Percentiles rank a stretch among this genome's conserved stretches.
Evolutionary conservation across 1,140 invertebrate species (phyloP).

Genomic region (Drosophila suzukii): DNA sequence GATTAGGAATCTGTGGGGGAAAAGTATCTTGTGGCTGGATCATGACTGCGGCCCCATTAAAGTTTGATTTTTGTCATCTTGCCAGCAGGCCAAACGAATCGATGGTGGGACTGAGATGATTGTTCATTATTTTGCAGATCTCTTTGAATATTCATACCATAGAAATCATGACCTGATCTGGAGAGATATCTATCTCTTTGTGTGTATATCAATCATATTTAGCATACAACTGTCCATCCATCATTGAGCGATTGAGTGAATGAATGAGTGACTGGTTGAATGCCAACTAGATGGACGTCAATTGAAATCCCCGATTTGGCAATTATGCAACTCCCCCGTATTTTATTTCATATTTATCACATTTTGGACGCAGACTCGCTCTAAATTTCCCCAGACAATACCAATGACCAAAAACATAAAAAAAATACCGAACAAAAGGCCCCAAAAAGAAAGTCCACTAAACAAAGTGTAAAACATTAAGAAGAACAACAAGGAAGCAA

Average conservation of each 20-base stretch:
- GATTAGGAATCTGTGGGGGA: no score
- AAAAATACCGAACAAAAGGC: constrained; percentile 1
- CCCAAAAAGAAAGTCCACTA: constrained; percentile 19
- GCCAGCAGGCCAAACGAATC: constrained; percentile 12
- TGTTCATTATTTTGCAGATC: constrained; percentile 17
- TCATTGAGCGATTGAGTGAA: constrained; percentile 29
- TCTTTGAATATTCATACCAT: background rate
- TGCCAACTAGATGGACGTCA: constrained; percentile 34
- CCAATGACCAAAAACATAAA: constrained; percentile 60
- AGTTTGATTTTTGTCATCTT: constrained; percentile 35
- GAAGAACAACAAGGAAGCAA: constrained; percentile 19
- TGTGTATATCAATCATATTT: constrained; percentile 72
- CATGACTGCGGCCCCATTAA: constrained; percentile 26
- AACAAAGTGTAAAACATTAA: constrained; percentile 66
- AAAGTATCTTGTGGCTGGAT: constrained; percentile 26
- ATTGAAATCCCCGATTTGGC: constrained; percentile 60
- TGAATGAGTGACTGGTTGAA: constrained; percentile 34
- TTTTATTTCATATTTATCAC: constrained; percentile 38
- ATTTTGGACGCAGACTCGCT: constrained; percentile 37
- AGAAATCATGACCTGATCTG: constrained; percentile 12
- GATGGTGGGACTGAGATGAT: constrained; percentile 15
- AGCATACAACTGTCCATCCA: constrained; percentile 67
- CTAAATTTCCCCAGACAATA: constrained; percentile 79
- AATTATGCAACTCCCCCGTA: constrained; percentile 47
- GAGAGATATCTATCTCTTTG: constrained; percentile 26